Base-by-base conservation (phyloP, 2,888 invertebrate species). In the Limnephilus auricula region DNA sequence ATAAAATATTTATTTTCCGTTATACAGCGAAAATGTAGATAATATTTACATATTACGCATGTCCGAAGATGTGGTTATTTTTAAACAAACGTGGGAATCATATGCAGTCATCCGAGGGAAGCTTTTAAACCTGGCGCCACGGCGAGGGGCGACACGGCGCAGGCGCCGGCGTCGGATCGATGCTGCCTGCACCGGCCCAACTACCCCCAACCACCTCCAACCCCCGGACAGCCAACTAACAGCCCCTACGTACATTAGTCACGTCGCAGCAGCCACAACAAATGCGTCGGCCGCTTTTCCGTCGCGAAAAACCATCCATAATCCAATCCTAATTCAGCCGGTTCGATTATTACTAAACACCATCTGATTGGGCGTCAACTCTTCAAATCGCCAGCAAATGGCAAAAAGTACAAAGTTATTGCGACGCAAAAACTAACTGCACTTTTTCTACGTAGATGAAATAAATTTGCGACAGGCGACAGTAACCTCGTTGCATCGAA, bases 101-200 rank as follows among this genome's bases (percentile, higher is more conserved):
- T 30, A 45, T 85, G 85, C 85, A 85, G n/a, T 37, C 84, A 37
- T 13, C 45, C 84, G 37, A 37, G 25, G 45, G 45, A 40, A 12
- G 40, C n/a, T 45, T 85, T 85, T 30, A 30, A 85, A 85, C 85
- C 6, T 40, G 84, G 85, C 87, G 87, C 87, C 87, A 87, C 5
- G 65, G 65, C 18, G 18, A 50, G 86, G 50, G 87, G 32, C 13
- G 31, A 4, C 30, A 30, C 45, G 87, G 83, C 92, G 92, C 92
- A 92, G 87, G 92, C 91, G 92, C 90, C 89, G 18, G 78, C 78
- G 82, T 34, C 78, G 82, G 90, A 92, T 92, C 92, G 92, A 92
- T 92, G 90, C 37, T 30, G 88, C 83, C 88, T 88, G 88, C 88
- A 88, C 79, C 90, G 89, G 84, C 80, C 34, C 37, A 79, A 40